A percentile compares a stretch with the other conserved stretches of the same genome.
Evolutionary conservation across 1,140 invertebrate genomes (phyloP).

Genomic region (Eubasilissa regina): DNA sequence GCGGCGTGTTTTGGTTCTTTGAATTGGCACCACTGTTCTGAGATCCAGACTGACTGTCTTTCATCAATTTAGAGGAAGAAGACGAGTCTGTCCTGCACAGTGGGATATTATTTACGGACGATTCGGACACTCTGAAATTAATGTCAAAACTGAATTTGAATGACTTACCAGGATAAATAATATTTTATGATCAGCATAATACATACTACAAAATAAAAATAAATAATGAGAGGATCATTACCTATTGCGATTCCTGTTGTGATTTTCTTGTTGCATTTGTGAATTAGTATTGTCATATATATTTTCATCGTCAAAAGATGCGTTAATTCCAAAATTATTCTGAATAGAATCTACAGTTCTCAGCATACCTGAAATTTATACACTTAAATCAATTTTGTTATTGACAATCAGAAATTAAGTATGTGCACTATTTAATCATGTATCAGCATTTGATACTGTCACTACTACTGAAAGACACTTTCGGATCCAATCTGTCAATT

Average conservation of each 20-base stretch:
- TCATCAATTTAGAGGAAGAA: slow-evolving; percentile 42
- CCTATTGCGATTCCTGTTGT: slow-evolving; percentile 45
- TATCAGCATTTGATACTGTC: background rate
- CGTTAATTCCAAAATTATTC: slow-evolving; percentile 54
- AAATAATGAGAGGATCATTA: slow-evolving; percentile 9
- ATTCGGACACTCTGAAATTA: slow-evolving; percentile 50
- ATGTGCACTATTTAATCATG: no score
- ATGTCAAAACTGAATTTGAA: background rate
- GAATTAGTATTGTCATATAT: slow-evolving; percentile 38
- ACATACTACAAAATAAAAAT: background rate
- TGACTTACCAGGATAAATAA: background rate
- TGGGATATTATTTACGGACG: slow-evolving; percentile 50
- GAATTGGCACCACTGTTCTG: slow-evolving; percentile 35
- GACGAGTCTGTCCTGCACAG: slow-evolving; percentile 45
- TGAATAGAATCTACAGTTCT: slow-evolving; percentile 66
- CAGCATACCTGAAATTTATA: slow-evolving; percentile 67
- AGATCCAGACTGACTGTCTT: slow-evolving; percentile 32
- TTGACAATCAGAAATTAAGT: no score
- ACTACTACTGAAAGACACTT: no score
- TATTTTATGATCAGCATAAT: no score
- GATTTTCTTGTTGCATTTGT: slow-evolving; percentile 37
- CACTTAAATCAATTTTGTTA: no score
- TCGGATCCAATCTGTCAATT: no score
- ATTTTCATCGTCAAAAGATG: slow-evolving; percentile 52
- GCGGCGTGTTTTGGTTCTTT: slow-evolving; percentile 53